A percentile compares a stretch with the other conserved stretches of the same genome.
Evolutionary conservation across 2,888 invertebrate species (phyloP).

Genomic region (Calameuta pallipes): DNA sequence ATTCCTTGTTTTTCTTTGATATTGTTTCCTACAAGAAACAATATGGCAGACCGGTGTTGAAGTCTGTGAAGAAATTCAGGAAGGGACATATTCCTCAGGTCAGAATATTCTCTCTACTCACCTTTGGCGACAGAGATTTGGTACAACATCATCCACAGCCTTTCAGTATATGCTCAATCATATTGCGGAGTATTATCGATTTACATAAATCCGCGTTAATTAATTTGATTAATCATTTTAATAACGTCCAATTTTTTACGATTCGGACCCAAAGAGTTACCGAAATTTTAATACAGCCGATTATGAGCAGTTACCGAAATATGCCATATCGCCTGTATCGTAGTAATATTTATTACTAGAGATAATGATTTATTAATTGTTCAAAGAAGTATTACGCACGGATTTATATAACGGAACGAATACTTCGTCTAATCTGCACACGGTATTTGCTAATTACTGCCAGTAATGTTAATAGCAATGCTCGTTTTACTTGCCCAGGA

Average conservation of each 20-base stretch:
- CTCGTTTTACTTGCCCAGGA: not conserved
- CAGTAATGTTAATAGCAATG: not conserved
- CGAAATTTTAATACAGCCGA: not conserved
- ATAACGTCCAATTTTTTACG: not conserved
- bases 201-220: conserved; percentile 38
- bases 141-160: conserved; percentile 57
- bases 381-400: not conserved
- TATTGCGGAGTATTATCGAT: conserved; percentile 62
- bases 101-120: conserved; percentile 62
- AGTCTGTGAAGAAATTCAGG: conserved; percentile 71
- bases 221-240: not conserved
- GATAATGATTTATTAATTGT: not conserved
- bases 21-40: conserved; percentile 60
- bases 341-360: not conserved
- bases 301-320: not conserved
- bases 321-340: not conserved
- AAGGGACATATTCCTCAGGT: conserved; percentile 57
- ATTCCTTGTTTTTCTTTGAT: conserved; percentile 32
- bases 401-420: not conserved
- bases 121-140: conserved; percentile 67
- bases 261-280: not conserved
- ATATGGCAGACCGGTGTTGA: conserved; percentile 76
- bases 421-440: not conserved
- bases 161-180: conserved; percentile 64
- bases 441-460: not conserved